These are phyloP conservation scores for Tetragnatha versicolor DNA, from an alignment of 1,140 invertebrate species.

Conservation along the genomic window DNA sequence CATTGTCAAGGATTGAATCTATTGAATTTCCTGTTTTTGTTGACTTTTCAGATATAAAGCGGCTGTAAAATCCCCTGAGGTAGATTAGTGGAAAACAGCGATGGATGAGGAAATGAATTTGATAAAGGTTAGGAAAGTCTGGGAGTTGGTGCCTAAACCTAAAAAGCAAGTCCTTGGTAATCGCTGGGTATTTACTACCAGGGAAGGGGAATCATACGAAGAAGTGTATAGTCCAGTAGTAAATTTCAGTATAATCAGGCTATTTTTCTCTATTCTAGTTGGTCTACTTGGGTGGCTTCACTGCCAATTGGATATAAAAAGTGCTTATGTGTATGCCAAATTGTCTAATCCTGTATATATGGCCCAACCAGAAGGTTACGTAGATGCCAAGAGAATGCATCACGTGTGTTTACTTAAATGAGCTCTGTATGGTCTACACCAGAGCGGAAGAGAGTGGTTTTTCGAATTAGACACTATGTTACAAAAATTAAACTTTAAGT, in stretches of 20 bases:
- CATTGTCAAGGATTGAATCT: background rate
- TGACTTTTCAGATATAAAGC: too few relatives aligned
- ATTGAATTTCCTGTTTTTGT: background rate
- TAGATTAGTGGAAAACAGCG: background rate
- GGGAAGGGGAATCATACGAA: background rate
- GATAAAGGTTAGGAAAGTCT: background rate
- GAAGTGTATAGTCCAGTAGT: background rate
- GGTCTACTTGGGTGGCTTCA: background rate
- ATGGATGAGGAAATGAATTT: slow-evolving; percentile 5
- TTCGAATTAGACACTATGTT: background rate
- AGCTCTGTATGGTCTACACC: background rate
- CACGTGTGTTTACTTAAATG: background rate
- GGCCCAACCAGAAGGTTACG: background rate
- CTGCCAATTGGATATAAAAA: background rate
- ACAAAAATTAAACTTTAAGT: background rate
- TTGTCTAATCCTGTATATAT: background rate
- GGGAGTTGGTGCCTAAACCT: background rate
- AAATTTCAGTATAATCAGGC: background rate
- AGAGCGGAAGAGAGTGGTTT: background rate
- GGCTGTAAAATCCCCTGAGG: too few relatives aligned
- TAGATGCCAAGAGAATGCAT: background rate
- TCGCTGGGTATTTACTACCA: background rate
- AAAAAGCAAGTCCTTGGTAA: background rate
- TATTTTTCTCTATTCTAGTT: background rate
- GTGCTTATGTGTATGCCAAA: too few relatives aligned